These are phyloP conservation scores for Egretta garzetta DNA, from an alignment of 2,113 vertebrate species.

Conservation along the genomic window DNA sequence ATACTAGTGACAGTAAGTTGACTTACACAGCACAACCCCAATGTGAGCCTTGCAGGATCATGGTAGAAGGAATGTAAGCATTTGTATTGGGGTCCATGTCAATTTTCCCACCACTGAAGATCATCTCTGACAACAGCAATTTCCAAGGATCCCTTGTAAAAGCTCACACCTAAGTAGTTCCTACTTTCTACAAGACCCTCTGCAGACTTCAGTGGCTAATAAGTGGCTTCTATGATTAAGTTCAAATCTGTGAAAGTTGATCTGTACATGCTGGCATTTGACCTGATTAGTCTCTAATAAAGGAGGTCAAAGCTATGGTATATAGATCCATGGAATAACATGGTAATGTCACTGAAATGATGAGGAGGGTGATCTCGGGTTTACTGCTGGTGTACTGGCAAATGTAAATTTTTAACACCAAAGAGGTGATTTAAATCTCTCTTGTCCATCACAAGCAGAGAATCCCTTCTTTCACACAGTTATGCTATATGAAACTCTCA, in stretches of 20 bases:
- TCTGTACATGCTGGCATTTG: fast-evolving
- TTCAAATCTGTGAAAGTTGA: not conserved
- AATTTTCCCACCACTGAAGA: not conserved
- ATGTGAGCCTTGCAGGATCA: not conserved
- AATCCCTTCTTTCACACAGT: not conserved
- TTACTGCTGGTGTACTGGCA: not conserved
- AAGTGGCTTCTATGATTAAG: not conserved
- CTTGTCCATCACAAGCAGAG: not conserved
- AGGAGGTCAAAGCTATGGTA: not conserved
- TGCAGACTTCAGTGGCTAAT: not conserved
- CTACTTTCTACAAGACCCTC: not conserved
- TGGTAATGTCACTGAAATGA: not conserved
- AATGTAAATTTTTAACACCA: not conserved
- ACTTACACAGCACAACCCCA: not conserved
- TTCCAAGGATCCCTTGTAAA: not conserved
- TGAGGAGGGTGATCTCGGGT: not conserved
- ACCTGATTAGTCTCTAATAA: not conserved
- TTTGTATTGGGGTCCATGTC: not conserved
- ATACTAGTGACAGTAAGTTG: not conserved
- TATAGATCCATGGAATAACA: not conserved
- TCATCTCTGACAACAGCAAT: not conserved
- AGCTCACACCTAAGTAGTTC: not conserved
- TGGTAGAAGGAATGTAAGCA: not conserved
- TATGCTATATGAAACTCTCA: not conserved
- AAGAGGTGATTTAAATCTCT: not conserved